Base-by-base conservation (phyloP, 2,113 vertebrate genomes). In the Pithys albifrons region DNA sequence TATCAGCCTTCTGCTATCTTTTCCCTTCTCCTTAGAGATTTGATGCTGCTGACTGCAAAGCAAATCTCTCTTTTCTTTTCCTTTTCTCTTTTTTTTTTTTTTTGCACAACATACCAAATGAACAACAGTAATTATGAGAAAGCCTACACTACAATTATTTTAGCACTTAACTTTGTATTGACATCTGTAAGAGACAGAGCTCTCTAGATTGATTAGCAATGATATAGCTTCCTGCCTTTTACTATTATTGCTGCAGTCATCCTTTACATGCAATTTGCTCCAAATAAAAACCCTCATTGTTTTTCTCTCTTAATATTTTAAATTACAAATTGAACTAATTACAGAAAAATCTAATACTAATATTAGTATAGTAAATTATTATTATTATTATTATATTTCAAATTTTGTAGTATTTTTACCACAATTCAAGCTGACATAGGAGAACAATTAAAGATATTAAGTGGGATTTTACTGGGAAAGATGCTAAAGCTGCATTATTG, bases 1-100 rank as follows among this genome's bases (percentile, higher is more conserved):
- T 98, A 99, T 99, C 99, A 99, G 98, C 98, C 98, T 99, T 98
- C 98, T 98, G 98, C 98, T 99, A 98, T 99, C 98, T 99, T 98
- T 97, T 97, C 97, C 98, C 97, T 96, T 98, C 98, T 98, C 98
- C 98, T 98, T 95, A 95, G 98, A 99, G 98, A 99, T 98, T 98
- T 98, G 98, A 24, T 98, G 98, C 97, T 98, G 97, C 98, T 98
- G 97, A 98, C 97, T 98, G 98, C 94, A 98, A 98, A 97, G 97
- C 98, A 98, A 99, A 98, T 98, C 97, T 97, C 96, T 97, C 96
- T 97, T 97, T 97, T 96, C 88, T 96, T 93, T 97, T 91, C 12
- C 93, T 94, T 97, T 97, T 91, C 97, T 90, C 27, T 92, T 95
- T 98, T 98, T 92, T 97, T 92, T n/a, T 43, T 93, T 95, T 98